Percentiles rank a stretch among this genome's conserved stretches.
phyloP scores from a whole-genome alignment of 2,797 vertebrate genomes.

The Oryzias sinensis region DNA sequence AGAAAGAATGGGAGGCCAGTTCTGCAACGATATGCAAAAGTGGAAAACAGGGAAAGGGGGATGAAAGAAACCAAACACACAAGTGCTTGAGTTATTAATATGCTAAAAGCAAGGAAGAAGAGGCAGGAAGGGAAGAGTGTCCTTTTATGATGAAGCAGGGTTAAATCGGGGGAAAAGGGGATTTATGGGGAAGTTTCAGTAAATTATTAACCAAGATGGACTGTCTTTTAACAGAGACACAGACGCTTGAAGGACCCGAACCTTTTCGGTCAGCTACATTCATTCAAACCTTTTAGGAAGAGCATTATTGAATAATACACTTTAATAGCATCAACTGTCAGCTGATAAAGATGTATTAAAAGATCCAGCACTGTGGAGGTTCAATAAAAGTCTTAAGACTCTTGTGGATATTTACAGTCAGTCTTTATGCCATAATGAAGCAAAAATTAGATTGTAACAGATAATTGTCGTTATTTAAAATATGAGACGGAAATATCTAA shows the following conservation, averaged over 20 bases:
- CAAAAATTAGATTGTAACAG: not conserved
- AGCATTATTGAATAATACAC: conserved; percentile 6
- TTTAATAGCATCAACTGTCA: not conserved
- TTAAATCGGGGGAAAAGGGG: conserved; percentile 22
- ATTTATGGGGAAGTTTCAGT: conserved; percentile 15
- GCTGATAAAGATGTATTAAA: not conserved
- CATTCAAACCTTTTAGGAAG: conserved; percentile 18
- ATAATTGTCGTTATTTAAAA: not conserved
- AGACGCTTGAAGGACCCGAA: not conserved
- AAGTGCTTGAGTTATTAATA: no score
- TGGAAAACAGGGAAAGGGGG: conserved; percentile 13
- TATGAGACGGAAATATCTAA: not conserved
- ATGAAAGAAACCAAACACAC: conserved; percentile 23
- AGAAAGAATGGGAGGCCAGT: conserved; percentile 18
- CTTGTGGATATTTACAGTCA: not conserved
- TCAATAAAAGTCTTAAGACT: not conserved
- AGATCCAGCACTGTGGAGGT: not conserved
- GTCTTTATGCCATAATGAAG: not conserved
- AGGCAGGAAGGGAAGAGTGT: conserved; percentile 13
- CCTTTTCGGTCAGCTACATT: conserved; percentile 16
- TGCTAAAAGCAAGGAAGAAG: conserved; percentile 19
- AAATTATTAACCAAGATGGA: conserved; percentile 43
- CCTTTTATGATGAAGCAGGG: conserved; percentile 22
- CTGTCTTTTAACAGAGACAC: conserved; percentile 26
- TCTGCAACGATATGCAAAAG: conserved; percentile 42